Conservation (phyloP, 2,888 invertebrate species). For the Osedax frankpressi region DNA sequence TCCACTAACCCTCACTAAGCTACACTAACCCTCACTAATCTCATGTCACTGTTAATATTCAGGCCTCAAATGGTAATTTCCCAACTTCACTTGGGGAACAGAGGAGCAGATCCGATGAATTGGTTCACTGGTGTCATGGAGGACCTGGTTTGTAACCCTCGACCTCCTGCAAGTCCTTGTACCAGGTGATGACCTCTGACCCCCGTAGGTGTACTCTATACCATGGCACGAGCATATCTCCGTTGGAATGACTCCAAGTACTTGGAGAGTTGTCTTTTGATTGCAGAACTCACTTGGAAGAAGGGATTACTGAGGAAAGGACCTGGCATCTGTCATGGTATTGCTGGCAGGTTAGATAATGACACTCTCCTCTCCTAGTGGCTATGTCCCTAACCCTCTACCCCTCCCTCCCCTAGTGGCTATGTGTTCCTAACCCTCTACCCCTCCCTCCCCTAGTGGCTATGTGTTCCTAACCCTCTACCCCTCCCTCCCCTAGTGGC, state of each 20-base stretch:
- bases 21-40: too few species aligned
- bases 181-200: not conserved
- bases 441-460: too few species aligned
- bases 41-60: too few species aligned
- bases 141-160: slow-evolving; percentile 54
- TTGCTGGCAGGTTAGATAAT: slow-evolving; percentile 35
- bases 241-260: slow-evolving; percentile 63
- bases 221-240: slow-evolving; percentile 67
- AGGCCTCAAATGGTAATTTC: slow-evolving; percentile 58
- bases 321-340: slow-evolving; percentile 76
- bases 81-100: slow-evolving; percentile 64
- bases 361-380: too few species aligned
- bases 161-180: not conserved
- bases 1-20: too few species aligned
- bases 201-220: slow-evolving; percentile 56
- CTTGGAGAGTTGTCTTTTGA: slow-evolving; percentile 56
- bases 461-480: too few species aligned
- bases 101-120: slow-evolving; percentile 52
- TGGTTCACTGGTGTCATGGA: slow-evolving; percentile 83
- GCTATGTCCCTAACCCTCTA: too few species aligned
- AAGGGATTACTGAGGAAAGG: slow-evolving; percentile 73
- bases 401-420: too few species aligned
- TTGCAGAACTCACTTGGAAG: slow-evolving; percentile 67
- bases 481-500: too few species aligned
- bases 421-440: too few species aligned